Percentiles rank a stretch among this genome's conserved stretches.
These are phyloP conservation scores for Symphodus melops DNA, from an alignment of 2,113 vertebrate species.

Conservation along the genomic window DNA sequence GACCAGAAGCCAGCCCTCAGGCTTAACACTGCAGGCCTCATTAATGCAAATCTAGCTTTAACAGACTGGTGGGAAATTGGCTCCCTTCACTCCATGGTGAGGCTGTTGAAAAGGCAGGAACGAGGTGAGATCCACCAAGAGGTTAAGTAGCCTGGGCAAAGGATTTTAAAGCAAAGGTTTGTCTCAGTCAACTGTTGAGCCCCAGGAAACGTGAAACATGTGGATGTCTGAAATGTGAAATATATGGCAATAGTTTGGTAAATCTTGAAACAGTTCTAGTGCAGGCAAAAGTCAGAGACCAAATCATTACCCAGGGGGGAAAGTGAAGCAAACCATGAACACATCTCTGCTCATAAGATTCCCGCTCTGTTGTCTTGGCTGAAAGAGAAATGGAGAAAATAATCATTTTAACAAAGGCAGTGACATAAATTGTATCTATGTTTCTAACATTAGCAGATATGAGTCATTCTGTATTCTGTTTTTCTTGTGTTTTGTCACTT, in stretches of 20 bases:
- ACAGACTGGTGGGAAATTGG: conserved; percentile 65
- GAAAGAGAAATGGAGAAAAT: conserved; percentile 40
- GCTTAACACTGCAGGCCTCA: conserved; percentile 70
- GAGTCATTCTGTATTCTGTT: conserved; percentile 39
- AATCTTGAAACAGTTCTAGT: background rate
- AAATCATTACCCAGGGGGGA: conserved; percentile 37
- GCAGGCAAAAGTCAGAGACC: background rate
- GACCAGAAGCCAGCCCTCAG: conserved; percentile 60
- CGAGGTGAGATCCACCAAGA: conserved; percentile 50
- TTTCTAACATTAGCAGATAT: conserved; percentile 65
- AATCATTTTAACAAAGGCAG: conserved; percentile 72
- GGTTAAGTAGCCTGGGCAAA: conserved; percentile 49
- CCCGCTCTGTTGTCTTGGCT: conserved; percentile 32
- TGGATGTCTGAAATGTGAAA: conserved; percentile 20
- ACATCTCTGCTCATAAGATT: conserved; percentile 44
- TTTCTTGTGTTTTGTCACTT: conserved; percentile 59
- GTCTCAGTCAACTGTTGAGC: conserved; percentile 37
- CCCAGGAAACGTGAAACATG: conserved; percentile 15
- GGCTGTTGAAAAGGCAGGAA: conserved; percentile 45
- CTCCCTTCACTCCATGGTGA: conserved; percentile 43
- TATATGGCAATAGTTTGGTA: background rate
- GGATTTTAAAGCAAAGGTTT: conserved; percentile 44
- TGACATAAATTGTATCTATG: background rate
- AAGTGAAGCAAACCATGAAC: conserved; percentile 48
- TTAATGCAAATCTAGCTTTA: conserved; percentile 81